Base-by-base conservation (phyloP, 2,888 invertebrate species). In the Mantis religiosa region DNA sequence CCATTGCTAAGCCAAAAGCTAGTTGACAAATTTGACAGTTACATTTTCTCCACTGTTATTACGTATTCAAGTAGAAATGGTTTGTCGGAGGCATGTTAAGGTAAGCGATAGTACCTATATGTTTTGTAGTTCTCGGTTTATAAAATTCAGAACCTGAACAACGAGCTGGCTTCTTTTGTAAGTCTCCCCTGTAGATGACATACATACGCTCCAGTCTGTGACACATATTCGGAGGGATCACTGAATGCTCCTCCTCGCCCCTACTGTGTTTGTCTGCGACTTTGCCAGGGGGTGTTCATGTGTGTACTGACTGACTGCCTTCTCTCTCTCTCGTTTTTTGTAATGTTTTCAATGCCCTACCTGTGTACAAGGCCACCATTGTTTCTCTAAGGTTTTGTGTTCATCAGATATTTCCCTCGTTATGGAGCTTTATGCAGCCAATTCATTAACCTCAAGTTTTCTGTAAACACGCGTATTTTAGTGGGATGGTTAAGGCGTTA, bases 271-370 rank as follows among this genome's bases (percentile, higher is more conserved):
- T 54, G 82, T 54, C 83, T 84, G 34, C 84, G 25, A 34, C 83
- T 47, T 87, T 89, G 14, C 85, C 82, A 88, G 85, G 54, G 89
- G 89, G 89, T 88, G 89, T 87, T 85, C 88, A 82, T 88, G 89
- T 88, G 85, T 88, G 87, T 88, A 81, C 87, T 25, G 71, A 12
- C 30, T 84, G 34, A 54, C 82, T 87, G 81, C 81, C 82, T 87
- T 71, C 25, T 71, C 25, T 71, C 54, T 4, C 71, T 87, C n/a
- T n/a, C n/a, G n/a, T n/a, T n/a, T 82, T 41, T 41, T 41, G 41
- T 87, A 87, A 82, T 87, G 30, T 82, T 87, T 87, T 87, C 81
- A 82, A 71, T 27, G 82, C 87, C n/a, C 82, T 71, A 71, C 54
- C 54, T 71, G 54, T 25, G 54, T 71, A 71, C 15, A 71, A 71